A percentile compares a stretch with the other conserved stretches of the same genome.
phyloP scores from a whole-genome alignment of 1,140 invertebrate genomes.

The Globodera rostochiensis region DNA sequence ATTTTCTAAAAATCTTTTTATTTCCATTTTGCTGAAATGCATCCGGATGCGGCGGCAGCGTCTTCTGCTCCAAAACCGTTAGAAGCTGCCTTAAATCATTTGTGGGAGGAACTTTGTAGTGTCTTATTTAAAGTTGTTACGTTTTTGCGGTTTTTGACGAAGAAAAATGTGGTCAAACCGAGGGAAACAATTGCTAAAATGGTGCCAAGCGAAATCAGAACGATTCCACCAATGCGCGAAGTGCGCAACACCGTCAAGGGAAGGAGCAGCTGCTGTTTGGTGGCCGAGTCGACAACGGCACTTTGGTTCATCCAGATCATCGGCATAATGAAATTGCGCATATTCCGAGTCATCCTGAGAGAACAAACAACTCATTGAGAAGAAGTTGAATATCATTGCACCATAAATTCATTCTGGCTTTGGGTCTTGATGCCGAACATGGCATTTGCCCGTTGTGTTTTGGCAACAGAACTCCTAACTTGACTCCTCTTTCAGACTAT shows the following conservation, averaged over 20 bases:
- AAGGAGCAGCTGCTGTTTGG: constrained; percentile 36
- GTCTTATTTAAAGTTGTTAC: not conserved
- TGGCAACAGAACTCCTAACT: too few species aligned
- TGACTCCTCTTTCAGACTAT: not conserved
- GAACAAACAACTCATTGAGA: not conserved
- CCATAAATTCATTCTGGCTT: not conserved
- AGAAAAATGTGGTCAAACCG: not conserved
- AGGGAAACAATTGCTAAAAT: not conserved
- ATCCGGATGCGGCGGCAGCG: too few species aligned
- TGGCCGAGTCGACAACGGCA: constrained; percentile 40
- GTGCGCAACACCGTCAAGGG: not conserved
- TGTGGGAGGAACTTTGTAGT: too few species aligned
- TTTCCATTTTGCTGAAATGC: too few species aligned
- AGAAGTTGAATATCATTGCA: not conserved
- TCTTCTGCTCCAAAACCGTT: too few species aligned
- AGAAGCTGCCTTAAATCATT: too few species aligned
- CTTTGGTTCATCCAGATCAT: constrained; percentile 51
- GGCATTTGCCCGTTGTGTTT: too few species aligned
- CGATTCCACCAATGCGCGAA: not conserved
- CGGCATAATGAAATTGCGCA: constrained; percentile 36
- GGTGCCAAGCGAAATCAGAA: not conserved
- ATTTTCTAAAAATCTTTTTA: too few species aligned
- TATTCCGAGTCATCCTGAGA: constrained; percentile 28
- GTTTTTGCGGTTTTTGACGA: not conserved
- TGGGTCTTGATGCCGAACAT: not conserved